Base-by-base conservation (phyloP, 2,888 invertebrate species). In the Dryomyza anilis region DNA sequence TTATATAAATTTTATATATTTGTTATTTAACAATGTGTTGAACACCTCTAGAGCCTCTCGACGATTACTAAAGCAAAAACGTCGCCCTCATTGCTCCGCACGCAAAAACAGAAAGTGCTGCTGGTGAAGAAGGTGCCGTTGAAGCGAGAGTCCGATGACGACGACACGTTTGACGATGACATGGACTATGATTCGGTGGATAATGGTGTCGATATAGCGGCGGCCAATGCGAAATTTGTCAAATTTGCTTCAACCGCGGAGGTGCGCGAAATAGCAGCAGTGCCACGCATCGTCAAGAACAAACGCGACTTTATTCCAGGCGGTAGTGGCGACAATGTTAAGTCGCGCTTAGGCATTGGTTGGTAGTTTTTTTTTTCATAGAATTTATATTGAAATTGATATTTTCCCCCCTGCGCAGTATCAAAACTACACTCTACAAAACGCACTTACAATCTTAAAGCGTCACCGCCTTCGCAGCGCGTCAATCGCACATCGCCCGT, bases 181-280 rank as follows among this genome's bases (percentile, higher is more conserved):
- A 71, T 67, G 23, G 69, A 72, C 21, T 66, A 68, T 36, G 71
- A 71, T 8, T 68, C 59, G 0, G 61, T 67, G 36, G 69, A 70
- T 16, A 60, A 69, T 2, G 72, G 68, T n/a, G 67, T 72, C 30
- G 71, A 73, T 39, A 60, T 76, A 68, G 46, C 52, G n/a, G 69
- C 65, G 3, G 68, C 68, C 1, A 76, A 71, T 8, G 82, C 82
- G 58, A 84, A 84, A 70, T 75, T 79, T 59, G 83, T 84, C 0
- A 82, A 82, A 59, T 84, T 84, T 62, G 83, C 83, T 3, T 77
- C 83, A 0, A 82, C 81, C 14, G 84, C 83, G 2, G 84, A 84
- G 71, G 81, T 84, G 10, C 74, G 81, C n/a, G 84, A 84, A 74
- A 83, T 84, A 7, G 76, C 77, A 0, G 73, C 83, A 3, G 65